Evolutionary conservation across 2,113 vertebrate species (phyloP).

Genomic region (Centropus unirufus): DNA sequence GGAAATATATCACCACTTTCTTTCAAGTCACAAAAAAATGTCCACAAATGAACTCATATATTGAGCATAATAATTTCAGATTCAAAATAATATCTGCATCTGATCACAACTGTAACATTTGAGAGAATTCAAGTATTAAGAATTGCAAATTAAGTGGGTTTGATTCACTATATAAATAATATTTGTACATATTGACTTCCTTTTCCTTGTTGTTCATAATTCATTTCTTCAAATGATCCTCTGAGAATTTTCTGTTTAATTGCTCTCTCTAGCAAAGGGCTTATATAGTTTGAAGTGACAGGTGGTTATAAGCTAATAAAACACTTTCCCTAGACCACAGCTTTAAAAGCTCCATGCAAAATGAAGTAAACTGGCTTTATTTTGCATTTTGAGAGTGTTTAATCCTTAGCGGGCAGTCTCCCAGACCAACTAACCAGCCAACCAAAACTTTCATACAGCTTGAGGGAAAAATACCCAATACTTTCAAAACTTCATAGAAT

Average conservation of each 20-base stretch:
- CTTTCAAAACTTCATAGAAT: neutral
- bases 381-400: conserved; percentile 22
- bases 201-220: neutral
- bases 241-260: conserved; percentile 26
- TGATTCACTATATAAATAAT: neutral
- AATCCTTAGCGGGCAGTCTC: neutral
- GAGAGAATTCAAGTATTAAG: neutral
- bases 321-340: neutral
- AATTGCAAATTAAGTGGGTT: neutral
- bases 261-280: neutral
- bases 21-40: neutral
- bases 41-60: neutral
- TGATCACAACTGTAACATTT: neutral
- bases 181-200: neutral
- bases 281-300: conserved; percentile 23
- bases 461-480: neutral
- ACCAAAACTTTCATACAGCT: neutral
- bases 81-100: neutral
- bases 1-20: neutral
- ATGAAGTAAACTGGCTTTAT: conserved; percentile 32
- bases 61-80: neutral
- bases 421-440: neutral
- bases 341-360: conserved; percentile 49
- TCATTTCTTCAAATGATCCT: conserved; percentile 40
- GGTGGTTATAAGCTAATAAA: conserved; percentile 55